These are phyloP conservation scores for Trichonephila clavipes DNA, from an alignment of 1,140 invertebrate genomes.

Conservation along the genomic window DNA sequence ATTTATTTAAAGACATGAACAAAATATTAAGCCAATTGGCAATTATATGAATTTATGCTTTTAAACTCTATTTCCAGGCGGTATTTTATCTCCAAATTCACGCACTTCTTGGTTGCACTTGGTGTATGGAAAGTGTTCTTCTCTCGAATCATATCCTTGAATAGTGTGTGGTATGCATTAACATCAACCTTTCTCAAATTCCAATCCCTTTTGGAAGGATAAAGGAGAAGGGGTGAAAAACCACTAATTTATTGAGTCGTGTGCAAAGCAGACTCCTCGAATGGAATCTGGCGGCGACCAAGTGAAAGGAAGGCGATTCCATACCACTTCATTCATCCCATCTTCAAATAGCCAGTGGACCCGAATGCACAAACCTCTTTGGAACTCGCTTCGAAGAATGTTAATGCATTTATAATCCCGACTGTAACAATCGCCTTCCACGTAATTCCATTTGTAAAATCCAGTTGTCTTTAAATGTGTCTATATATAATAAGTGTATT, in stretches of 20 bases:
- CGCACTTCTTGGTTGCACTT: conserved; percentile 63
- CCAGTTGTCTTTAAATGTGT: too few relatives aligned
- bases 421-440: too few relatives aligned
- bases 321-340: not conserved
- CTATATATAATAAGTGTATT: not conserved
- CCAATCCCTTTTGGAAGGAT: conserved; percentile 32
- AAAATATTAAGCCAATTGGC: not conserved
- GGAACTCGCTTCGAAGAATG: not conserved
- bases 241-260: not conserved
- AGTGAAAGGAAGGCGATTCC: not conserved
- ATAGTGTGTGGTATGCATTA: conserved; percentile 58
- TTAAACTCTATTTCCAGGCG: conserved; percentile 33
- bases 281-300: not conserved
- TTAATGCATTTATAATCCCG: not conserved
- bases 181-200: conserved; percentile 46
- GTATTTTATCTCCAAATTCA: conserved; percentile 67
- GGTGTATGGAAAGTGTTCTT: conserved; percentile 74
- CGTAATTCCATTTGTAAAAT: not conserved
- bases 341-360: not conserved
- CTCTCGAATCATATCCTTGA: conserved; percentile 46
- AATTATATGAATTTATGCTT: not conserved
- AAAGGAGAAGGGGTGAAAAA: not conserved
- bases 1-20: too few relatives aligned
- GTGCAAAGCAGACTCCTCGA: not conserved
- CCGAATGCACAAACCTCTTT: not conserved